phyloP scores from a whole-genome alignment of 2,888 invertebrate genomes.

The Gisinianus flammeolus region DNA sequence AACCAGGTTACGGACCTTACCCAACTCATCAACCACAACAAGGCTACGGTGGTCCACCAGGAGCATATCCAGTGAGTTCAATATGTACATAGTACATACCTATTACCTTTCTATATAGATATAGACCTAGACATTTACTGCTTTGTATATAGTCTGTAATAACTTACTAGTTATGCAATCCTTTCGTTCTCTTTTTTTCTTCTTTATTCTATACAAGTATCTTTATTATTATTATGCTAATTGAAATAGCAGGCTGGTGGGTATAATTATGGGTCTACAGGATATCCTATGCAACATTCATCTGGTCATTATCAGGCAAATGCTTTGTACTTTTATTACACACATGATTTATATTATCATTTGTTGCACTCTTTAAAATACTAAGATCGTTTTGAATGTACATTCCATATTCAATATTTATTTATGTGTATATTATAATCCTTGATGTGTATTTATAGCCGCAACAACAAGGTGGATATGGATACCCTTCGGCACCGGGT shows the following conservation, averaged over 20 bases:
- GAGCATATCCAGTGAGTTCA: conserved; percentile 13
- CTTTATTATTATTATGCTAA: neutral
- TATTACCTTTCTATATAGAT: too few species aligned
- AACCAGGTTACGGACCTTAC: conserved; percentile 13
- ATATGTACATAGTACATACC: too few species aligned
- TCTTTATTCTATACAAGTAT: too few species aligned
- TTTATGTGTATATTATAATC: neutral
- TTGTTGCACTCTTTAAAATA: too few species aligned
- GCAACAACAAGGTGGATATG: conserved; percentile 32
- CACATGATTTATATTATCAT: too few species aligned
- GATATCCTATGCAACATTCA: neutral
- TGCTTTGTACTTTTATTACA: too few species aligned
- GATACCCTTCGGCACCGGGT: conserved; percentile 23
- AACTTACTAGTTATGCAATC: too few species aligned
- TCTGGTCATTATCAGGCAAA: too few species aligned
- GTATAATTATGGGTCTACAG: neutral
- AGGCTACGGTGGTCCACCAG: conserved; percentile 52
- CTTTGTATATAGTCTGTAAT: too few species aligned
- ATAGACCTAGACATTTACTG: too few species aligned
- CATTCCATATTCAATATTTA: too few species aligned
- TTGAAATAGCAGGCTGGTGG: neutral
- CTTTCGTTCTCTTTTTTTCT: neutral
- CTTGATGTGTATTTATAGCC: conserved; percentile 15
- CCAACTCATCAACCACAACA: conserved; percentile 45
- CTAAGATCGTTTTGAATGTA: too few species aligned